Base-by-base conservation (phyloP, 2,797 vertebrate genomes). In the Lithobates pipiens region DNA sequence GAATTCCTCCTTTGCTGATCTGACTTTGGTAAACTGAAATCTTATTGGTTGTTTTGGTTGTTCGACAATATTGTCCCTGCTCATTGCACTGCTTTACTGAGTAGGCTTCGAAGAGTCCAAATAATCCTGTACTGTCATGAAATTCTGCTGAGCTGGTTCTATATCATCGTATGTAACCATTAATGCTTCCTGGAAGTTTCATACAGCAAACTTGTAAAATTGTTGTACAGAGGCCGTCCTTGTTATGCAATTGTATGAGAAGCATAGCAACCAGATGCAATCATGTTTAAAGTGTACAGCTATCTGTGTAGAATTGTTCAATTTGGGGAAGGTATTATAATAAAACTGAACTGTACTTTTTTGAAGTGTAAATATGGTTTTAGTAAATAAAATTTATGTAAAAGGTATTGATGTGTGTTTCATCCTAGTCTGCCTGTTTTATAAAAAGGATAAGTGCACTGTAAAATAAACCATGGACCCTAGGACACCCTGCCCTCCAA, bases 311-410 rank as follows among this genome's bases (percentile, higher is more conserved):
- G 36, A 74, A 63, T 13, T 18, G 70, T 88, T 88, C 88, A 85
- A 76, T 90, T 92, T 90, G 91, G 92, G 68, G 89, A 57, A 27
- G 63, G 77, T 91, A 90, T 92, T 67, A 68, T 67, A 68, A 90
- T 91, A 89, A 90, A 91, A 80, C 15, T 86, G 91, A 91, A 92
- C 85, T 92, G 88, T 89, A 89, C 93, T 93, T 96, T 94, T 85
- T 95, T 95, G 93, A 94, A 94, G 89, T 97, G 95, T 96, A 95
- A 93, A 96, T 91, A 91, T 91, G 91, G 91, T 96, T 97, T 97
- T 96, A 95, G 94, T 96, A 95, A 97, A 96, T 96, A 96, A 29
- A 97, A 96, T 91, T 94, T 78, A 88, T 93, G 91, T 93, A 95
- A 93, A 95, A 92, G 57, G 23, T 65, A 25, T 65, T 65, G 50